Percentiles rank a stretch among this genome's conserved stretches.
Conservation (phyloP, 2,113 vertebrate species). For the Malurus cyaneus region DNA sequence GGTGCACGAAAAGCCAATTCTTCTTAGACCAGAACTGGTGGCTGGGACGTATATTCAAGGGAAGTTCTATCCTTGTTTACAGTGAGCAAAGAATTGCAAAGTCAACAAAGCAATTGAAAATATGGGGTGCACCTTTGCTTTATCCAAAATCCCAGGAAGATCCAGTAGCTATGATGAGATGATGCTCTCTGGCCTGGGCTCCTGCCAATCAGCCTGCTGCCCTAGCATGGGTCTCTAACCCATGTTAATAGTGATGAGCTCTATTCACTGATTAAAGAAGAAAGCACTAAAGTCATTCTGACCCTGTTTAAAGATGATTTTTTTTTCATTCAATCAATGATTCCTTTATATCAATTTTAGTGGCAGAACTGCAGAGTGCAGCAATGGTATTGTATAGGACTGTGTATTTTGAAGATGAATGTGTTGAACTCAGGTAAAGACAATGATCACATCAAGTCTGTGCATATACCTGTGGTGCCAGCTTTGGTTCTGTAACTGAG, state of each 20-base stretch:
- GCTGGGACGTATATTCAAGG: not conserved
- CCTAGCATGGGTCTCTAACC: not conserved
- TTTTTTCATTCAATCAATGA: not conserved
- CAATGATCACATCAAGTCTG: not conserved
- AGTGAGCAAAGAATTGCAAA: not conserved
- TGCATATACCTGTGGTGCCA: not conserved
- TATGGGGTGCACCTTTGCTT: not conserved
- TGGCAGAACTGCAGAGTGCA: not conserved
- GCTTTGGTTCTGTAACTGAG: constrained; percentile 36
- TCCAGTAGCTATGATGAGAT: not conserved
- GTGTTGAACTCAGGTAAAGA: not conserved
- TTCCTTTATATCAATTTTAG: not conserved
- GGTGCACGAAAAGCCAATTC: not conserved
- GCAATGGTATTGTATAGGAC: not conserved
- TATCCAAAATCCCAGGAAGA: not conserved
- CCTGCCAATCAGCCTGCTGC: not conserved
- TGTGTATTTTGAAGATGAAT: not conserved
- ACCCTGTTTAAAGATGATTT: not conserved
- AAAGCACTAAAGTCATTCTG: not conserved
- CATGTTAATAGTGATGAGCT: not conserved
- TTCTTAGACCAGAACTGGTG: not conserved
- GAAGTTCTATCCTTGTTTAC: not conserved
- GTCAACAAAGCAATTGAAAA: not conserved
- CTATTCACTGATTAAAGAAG: not conserved
- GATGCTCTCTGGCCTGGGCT: not conserved